Percentiles rank a stretch among this genome's conserved stretches.
Evolutionary conservation across 2,113 vertebrate genomes (phyloP).

Genomic region (Caracal caracal): DNA sequence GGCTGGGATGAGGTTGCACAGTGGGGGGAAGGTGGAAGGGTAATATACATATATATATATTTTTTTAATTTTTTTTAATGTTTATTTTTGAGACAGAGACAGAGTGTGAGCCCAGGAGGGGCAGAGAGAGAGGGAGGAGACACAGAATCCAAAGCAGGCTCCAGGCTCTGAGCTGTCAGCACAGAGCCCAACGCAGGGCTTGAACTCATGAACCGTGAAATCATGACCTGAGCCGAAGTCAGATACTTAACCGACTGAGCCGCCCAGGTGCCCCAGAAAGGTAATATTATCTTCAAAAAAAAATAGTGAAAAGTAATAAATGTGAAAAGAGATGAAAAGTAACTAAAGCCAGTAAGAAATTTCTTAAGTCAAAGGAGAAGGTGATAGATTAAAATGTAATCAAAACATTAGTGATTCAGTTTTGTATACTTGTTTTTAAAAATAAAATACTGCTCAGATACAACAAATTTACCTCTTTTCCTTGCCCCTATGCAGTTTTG

Average conservation of each 20-base stretch:
- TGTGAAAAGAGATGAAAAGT: neutral
- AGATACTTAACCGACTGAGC: too few species aligned
- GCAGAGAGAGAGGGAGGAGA: too few species aligned
- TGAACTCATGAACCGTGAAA: too few species aligned
- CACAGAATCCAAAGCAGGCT: too few species aligned
- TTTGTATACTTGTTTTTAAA: constrained; percentile 68
- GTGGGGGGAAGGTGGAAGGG: neutral
- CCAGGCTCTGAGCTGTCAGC: too few species aligned
- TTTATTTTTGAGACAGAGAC: too few species aligned
- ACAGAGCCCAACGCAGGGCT: too few species aligned
- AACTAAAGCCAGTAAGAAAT: neutral
- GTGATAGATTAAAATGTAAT: constrained; percentile 60
- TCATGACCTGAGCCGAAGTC: too few species aligned
- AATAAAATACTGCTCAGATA: constrained; percentile 33
- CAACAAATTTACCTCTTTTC: constrained; percentile 54
- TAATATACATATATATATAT: neutral
- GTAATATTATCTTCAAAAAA: neutral
- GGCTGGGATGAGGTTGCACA: neutral
- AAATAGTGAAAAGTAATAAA: neutral
- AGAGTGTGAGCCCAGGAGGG: too few species aligned
- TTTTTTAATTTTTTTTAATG: too few species aligned
- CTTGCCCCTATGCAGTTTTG: neutral
- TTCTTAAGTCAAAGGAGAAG: neutral
- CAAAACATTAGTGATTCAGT: constrained; percentile 45
- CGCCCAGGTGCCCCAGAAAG: too few species aligned